Evolutionary conservation across 2,888 invertebrate species (phyloP).

Genomic region (Apocheima hispidaria): DNA sequence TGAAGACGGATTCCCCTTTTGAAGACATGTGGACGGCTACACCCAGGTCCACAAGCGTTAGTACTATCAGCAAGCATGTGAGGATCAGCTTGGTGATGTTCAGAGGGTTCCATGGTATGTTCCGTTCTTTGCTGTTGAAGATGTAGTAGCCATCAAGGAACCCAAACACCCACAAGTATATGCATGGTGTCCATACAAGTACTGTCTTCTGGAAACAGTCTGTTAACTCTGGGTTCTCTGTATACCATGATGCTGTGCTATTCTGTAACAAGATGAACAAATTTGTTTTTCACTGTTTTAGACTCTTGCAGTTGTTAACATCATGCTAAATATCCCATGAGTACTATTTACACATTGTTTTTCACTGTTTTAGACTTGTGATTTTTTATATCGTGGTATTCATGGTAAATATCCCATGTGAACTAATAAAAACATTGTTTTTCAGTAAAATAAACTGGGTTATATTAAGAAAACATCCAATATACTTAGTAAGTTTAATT

Average conservation of each 20-base stretch:
- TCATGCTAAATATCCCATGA: too few species aligned
- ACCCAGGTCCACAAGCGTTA: conserved; percentile 89
- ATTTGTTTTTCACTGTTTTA: too few species aligned
- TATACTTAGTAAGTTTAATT: too few species aligned
- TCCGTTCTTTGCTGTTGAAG: conserved; percentile 90
- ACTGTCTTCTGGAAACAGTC: conserved; percentile 97
- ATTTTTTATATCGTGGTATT: too few species aligned
- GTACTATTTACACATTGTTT: neutral
- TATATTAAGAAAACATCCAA: too few species aligned
- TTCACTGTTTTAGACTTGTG: too few species aligned
- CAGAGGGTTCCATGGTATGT: conserved; percentile 92
- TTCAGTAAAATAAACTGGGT: too few species aligned
- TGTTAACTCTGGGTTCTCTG: conserved; percentile 94
- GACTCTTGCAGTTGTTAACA: neutral
- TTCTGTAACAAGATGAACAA: conserved; percentile 90
- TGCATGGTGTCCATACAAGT: conserved; percentile 95
- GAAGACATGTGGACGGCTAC: conserved; percentile 86
- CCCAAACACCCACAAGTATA: conserved; percentile 92
- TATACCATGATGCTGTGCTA: conserved; percentile 91
- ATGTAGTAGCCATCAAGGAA: conserved; percentile 92
- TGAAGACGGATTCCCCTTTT: conserved; percentile 83
- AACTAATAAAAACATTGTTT: too few species aligned
- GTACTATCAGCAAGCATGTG: conserved; percentile 87
- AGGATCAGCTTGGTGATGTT: conserved; percentile 90
- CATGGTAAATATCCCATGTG: too few species aligned